Base-by-base conservation (phyloP, 2,888 invertebrate species). In the Cerastis rubricosa region DNA sequence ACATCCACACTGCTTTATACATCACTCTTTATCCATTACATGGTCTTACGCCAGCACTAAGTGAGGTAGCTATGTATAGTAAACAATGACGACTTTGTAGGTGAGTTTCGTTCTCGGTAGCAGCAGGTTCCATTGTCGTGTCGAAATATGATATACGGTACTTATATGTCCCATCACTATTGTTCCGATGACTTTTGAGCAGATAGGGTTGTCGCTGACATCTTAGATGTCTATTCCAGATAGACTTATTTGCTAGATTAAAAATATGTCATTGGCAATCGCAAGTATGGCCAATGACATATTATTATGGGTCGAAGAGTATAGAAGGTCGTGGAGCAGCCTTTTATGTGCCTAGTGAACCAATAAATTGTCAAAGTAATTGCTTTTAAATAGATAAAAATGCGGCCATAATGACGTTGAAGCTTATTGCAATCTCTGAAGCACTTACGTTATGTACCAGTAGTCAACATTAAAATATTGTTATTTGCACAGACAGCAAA, bases 81-180 rank as follows among this genome's bases (percentile, higher is more conserved):
- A 51, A 29, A 35, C 74, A 61, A 67, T 71, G 43, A 54, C 64
- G 69, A 77, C 12, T 68, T 47, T 71, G 25, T 47, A 57, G 66
- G 43, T 47, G 49, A 61, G 68, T 64, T 76, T 66, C 54, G 61
- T 76, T 71, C 63, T 51, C 49, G 45, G 84, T 85, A 80, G 82
- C 70, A 66, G 80, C n/a, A 71, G 71, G 71, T 67, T 73, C 70
- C 70, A 86, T 87, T 88, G 88, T 88, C 57, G 71, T 72, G 80
- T 87, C 79, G 71, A 89, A 87, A 85, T 88, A 84, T 90, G 84
- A 88, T 87, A 76, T 86, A 86, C 89, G 84, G 86, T 87, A 85
- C 78, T 84, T 83, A 82, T 85, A 81, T 82, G 87, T 86, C 84
- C 80, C 84, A 86, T 83, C 74, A 82, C 87, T 85, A 90, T 91